Conservation (phyloP, 2,113 vertebrate genomes). For the Sturnira hondurensis region DNA sequence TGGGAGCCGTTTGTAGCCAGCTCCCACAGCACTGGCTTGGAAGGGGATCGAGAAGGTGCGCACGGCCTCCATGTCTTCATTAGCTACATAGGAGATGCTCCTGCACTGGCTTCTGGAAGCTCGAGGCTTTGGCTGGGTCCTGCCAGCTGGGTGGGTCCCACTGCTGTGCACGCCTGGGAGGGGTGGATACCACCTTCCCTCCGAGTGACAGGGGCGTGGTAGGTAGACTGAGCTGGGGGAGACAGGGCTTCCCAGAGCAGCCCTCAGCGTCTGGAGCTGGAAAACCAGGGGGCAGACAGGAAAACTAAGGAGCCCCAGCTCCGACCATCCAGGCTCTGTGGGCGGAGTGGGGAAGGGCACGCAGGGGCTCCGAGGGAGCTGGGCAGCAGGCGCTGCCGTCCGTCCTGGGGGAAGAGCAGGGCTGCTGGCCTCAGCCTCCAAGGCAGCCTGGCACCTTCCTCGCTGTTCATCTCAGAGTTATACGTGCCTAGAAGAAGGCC, state of each 20-base stretch:
- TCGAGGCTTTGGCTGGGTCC: not conserved
- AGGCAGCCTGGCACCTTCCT: rapidly evolving
- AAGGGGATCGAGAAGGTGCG: not conserved
- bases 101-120: not conserved
- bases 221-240: not conserved
- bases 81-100: not conserved
- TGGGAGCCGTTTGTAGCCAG: not conserved
- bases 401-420: not conserved
- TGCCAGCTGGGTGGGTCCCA: not conserved
- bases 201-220: rapidly evolving
- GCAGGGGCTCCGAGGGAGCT: not conserved
- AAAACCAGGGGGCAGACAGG: rapidly evolving
- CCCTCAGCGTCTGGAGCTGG: not conserved
- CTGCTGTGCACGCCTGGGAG: not conserved
- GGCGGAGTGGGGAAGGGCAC: rapidly evolving
- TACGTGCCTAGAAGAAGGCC: not conserved
- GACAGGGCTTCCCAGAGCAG: not conserved
- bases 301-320: not conserved
- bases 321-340: not conserved
- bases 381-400: not conserved
- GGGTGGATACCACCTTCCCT: not conserved
- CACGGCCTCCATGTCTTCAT: not conserved
- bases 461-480: not conserved
- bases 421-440: not conserved
- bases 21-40: not conserved